Percentiles rank a stretch among this genome's conserved stretches.
Conservation (phyloP, 2,113 vertebrate genomes). For the Pagrus major region DNA sequence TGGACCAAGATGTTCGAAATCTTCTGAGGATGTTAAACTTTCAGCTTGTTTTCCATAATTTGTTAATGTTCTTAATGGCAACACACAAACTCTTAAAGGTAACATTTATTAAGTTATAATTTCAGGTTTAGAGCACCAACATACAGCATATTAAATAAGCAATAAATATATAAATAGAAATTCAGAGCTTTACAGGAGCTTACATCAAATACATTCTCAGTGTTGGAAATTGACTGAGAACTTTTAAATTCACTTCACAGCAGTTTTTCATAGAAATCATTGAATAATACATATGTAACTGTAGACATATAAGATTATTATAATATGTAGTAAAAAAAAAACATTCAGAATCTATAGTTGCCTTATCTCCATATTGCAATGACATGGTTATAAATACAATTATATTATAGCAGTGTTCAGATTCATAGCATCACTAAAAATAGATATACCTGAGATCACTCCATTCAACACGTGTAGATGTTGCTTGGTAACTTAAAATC, state of each 20-base stretch:
- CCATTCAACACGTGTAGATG: background rate
- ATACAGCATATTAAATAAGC: conserved; percentile 54
- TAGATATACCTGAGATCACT: background rate
- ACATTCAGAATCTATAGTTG: conserved; percentile 13
- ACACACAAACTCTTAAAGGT: conserved; percentile 10
- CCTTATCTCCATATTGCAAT: conserved; percentile 4
- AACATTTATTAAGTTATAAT: conserved; percentile 47
- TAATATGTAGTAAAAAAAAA: conserved; percentile 6
- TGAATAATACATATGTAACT: background rate
- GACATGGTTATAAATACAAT: conserved; percentile 18
- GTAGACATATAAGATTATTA: background rate
- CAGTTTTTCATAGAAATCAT: background rate
- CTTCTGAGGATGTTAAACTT: background rate
- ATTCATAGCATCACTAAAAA: conserved; percentile 17
- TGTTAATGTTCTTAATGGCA: background rate
- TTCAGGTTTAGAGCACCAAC: conserved; percentile 2
- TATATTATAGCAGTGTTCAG: conserved; percentile 49
- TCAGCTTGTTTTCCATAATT: background rate
- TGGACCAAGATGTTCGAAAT: background rate
- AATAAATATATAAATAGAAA: conserved; percentile 73
- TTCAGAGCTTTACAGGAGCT: conserved; percentile 31
- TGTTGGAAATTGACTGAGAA: conserved; percentile 52
- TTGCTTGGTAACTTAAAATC: background rate
- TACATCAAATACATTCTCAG: conserved; percentile 51
- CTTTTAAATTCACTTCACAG: conserved; percentile 22